Evolutionary conservation across 2,797 vertebrate genomes (phyloP).

Genomic region (Spizella passerina): DNA sequence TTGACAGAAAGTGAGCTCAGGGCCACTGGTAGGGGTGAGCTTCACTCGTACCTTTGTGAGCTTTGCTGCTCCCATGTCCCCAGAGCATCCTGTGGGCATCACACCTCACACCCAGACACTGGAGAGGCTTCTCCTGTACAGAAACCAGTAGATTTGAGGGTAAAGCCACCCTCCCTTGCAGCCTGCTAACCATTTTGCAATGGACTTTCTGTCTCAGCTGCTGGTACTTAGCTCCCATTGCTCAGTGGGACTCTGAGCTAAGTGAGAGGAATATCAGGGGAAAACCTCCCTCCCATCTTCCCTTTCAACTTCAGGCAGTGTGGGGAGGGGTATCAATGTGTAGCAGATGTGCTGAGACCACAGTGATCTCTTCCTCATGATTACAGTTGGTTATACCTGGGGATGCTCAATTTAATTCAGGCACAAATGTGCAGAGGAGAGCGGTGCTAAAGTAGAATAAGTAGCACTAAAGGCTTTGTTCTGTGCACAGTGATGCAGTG

Average conservation of each 20-base stretch:
- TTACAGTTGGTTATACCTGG: slow-evolving; percentile 78
- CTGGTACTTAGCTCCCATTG: neutral
- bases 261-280: slow-evolving; percentile 63
- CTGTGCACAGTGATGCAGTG: slow-evolving; percentile 44
- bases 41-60: neutral
- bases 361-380: slow-evolving; percentile 73
- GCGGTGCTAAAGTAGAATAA: slow-evolving; percentile 68
- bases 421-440: slow-evolving; percentile 69
- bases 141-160: neutral
- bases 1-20: neutral
- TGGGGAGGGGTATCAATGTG: slow-evolving; percentile 48
- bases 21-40: neutral
- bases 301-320: slow-evolving; percentile 64
- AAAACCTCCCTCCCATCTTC: slow-evolving; percentile 55
- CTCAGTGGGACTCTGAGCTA: slow-evolving; percentile 56
- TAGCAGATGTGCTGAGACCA: slow-evolving; percentile 80
- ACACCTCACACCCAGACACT: neutral
- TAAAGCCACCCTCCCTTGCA: neutral
- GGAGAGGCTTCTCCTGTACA: neutral
- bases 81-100: neutral
- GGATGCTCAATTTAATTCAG: slow-evolving; percentile 73
- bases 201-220: slow-evolving; percentile 47
- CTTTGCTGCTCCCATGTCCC: neutral
- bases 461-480: slow-evolving; percentile 72
- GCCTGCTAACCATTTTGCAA: slow-evolving; percentile 50